Evolutionary conservation across 2,888 invertebrate genomes (phyloP).

Genomic region (Drosophila limbata): DNA sequence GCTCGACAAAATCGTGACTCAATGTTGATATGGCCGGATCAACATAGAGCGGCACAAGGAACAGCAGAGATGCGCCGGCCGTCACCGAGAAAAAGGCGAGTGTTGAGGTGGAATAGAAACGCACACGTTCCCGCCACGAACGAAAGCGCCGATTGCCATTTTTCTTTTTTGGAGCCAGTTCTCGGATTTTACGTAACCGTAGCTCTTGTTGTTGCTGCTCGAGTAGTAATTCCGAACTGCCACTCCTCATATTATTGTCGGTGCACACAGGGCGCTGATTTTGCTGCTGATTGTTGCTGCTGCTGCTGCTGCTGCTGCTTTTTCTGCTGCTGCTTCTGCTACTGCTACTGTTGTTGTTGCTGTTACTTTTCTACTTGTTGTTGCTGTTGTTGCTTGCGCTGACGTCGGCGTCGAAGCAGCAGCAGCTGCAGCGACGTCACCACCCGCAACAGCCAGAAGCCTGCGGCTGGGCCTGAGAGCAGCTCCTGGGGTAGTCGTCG

Average conservation of each 20-base stretch:
- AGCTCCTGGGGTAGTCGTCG: constrained; percentile 45
- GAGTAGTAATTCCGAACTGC: constrained; percentile 92
- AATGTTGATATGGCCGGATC: constrained; percentile 96
- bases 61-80: constrained; percentile 90
- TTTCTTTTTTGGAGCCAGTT: constrained; percentile 87
- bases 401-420: constrained; percentile 54
- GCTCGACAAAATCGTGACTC: constrained; percentile 93
- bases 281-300: constrained; percentile 74
- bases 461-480: constrained; percentile 53
- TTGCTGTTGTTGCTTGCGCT: constrained; percentile 45
- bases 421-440: constrained; percentile 54
- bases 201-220: constrained; percentile 91
- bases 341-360: constrained; percentile 57
- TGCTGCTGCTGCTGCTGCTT: constrained; percentile 47
- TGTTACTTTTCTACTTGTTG: constrained; percentile 50
- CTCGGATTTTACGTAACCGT: constrained; percentile 88
- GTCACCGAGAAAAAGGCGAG: constrained; percentile 90
- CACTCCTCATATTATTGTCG: constrained; percentile 89
- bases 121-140: constrained; percentile 88
- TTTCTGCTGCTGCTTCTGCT: constrained; percentile 41
- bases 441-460: constrained; percentile 57
- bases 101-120: constrained; percentile 90
- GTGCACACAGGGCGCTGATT: constrained; percentile 84
- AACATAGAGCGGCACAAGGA: constrained; percentile 91
- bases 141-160: constrained; percentile 86